Conservation (phyloP, 53 echinoderm and acorn worm species). For the Luidia sarsii region DNA sequence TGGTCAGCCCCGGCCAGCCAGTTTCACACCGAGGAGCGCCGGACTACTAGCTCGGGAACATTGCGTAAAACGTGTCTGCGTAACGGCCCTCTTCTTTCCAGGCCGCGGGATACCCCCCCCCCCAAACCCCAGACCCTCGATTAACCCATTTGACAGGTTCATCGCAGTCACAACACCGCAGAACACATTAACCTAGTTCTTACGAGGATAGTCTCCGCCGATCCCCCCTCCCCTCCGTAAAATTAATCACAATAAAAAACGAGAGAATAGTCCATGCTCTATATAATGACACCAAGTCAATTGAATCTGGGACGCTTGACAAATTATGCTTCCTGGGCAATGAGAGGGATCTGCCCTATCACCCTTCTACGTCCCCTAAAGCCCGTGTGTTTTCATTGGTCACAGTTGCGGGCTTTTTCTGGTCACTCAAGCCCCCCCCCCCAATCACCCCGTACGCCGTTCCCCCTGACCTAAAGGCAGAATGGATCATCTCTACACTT, state of each 20-base stretch:
- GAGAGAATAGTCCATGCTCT: neutral
- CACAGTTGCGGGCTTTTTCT: too few species aligned
- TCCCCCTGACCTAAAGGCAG: neutral
- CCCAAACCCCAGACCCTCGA: neutral
- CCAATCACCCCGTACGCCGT: neutral
- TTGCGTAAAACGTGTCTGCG: too few species aligned
- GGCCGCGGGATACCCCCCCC: neutral
- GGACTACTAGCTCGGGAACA: too few species aligned
- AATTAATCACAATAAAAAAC: neutral
- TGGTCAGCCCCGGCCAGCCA: too few species aligned
- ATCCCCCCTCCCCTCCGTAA: too few species aligned
- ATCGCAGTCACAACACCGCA: neutral
- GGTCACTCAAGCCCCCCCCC: too few species aligned
- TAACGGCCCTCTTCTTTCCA: neutral
- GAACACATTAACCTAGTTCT: slow-evolving; percentile 37
- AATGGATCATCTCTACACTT: slow-evolving; percentile 16
- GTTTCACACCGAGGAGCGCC: too few species aligned
- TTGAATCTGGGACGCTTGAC: slow-evolving; percentile 34
- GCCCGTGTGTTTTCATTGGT: too few species aligned
- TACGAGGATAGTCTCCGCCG: too few species aligned
- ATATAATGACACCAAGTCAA: slow-evolving; percentile 20
- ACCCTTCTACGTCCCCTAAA: too few species aligned
- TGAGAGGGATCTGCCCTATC: neutral
- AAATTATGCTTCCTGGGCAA: neutral
- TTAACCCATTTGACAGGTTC: slow-evolving; percentile 36